phyloP scores from a whole-genome alignment of 2,888 invertebrate species.

The Rhorus exstirpatorius region DNA sequence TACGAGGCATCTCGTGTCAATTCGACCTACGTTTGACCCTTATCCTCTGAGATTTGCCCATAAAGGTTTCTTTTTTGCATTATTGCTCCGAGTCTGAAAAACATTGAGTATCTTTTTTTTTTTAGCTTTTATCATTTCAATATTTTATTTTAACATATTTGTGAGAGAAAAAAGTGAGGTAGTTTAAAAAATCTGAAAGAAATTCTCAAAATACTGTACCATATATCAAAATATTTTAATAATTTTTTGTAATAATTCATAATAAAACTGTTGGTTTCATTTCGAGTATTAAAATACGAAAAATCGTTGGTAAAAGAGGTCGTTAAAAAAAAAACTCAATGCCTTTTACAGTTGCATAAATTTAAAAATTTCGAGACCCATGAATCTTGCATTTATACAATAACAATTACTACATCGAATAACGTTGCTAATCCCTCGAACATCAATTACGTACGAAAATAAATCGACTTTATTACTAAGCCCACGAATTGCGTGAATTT shows the following conservation, averaged over 20 bases:
- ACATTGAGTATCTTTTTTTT: background rate
- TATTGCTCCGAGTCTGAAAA: background rate
- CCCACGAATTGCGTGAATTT: background rate
- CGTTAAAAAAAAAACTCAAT: conserved; percentile 29
- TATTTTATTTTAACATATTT: background rate
- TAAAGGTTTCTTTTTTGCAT: background rate
- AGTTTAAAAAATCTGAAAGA: background rate
- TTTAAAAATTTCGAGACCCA: background rate
- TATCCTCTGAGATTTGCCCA: background rate
- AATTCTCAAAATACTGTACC: background rate
- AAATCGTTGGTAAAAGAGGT: too few relatives aligned
- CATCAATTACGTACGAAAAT: background rate
- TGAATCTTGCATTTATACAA: background rate
- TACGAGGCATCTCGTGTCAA: background rate
- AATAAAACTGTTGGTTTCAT: too few relatives aligned
- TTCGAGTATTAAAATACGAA: too few relatives aligned
- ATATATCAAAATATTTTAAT: background rate
- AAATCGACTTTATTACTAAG: conserved; percentile 7
- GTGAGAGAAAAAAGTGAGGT: background rate
- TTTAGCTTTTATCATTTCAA: background rate
- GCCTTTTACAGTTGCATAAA: background rate
- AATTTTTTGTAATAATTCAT: too few relatives aligned
- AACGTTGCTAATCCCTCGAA: conserved; percentile 20
- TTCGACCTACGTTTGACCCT: background rate
- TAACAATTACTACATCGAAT: conserved; percentile 28